These are phyloP conservation scores for Muschampia plurimacula DNA, from an alignment of 2,888 invertebrate genomes.

Conservation along the genomic window DNA sequence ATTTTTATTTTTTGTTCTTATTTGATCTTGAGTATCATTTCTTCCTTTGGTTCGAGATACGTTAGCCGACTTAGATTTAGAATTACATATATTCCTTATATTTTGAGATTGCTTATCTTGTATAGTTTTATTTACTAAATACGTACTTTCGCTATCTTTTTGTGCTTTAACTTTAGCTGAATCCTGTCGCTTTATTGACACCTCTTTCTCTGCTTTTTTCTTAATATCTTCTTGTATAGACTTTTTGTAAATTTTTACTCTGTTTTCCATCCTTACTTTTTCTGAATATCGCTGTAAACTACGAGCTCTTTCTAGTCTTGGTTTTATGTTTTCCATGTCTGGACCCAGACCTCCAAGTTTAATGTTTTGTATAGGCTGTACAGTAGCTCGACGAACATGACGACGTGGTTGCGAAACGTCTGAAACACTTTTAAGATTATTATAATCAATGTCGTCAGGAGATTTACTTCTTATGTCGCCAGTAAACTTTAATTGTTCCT, in stretches of 20 bases:
- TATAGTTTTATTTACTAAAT: conserved; percentile 66
- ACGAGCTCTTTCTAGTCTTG: conserved; percentile 75
- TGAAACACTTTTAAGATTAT: conserved; percentile 71
- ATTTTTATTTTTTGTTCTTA: conserved; percentile 24
- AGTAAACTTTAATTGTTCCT: conserved; percentile 56
- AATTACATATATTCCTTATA: conserved; percentile 50
- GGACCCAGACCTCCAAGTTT: conserved; percentile 77
- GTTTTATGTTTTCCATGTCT: conserved; percentile 73
- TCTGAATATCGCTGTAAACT: conserved; percentile 81
- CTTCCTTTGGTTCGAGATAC: conserved; percentile 49
- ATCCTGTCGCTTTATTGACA: conserved; percentile 47
- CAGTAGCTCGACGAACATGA: conserved; percentile 57
- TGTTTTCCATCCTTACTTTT: conserved; percentile 78
- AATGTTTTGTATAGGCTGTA: conserved; percentile 61
- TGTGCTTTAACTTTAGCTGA: conserved; percentile 49
- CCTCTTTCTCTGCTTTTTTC: conserved; percentile 54
- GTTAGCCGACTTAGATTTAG: conserved; percentile 62
- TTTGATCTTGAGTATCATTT: conserved; percentile 36
- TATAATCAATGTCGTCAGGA: conserved; percentile 51
- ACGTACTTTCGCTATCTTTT: conserved; percentile 55
- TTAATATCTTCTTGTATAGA: conserved; percentile 61
- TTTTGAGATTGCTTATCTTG: conserved; percentile 52
- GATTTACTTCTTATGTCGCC: conserved; percentile 54
- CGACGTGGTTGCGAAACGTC: conserved; percentile 67
- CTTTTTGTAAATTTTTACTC: conserved; percentile 74